These are phyloP conservation scores for Dolichomitus sp. DNA, from an alignment of 2,888 invertebrate species.

Conservation along the genomic window DNA sequence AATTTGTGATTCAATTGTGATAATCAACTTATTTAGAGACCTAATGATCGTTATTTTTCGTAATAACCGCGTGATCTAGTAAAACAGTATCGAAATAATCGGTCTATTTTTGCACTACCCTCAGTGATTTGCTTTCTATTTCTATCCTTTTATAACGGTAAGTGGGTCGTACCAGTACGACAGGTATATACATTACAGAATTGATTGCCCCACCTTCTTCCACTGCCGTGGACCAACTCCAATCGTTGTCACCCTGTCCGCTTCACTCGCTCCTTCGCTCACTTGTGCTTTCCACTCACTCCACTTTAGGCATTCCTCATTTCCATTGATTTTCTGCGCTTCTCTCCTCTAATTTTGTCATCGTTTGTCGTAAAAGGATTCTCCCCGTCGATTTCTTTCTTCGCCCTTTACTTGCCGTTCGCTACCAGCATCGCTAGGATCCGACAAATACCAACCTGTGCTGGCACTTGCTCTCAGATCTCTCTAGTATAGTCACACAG, in stretches of 20 bases:
- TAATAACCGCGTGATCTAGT: neutral
- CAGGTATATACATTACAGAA: slow-evolving; percentile 23
- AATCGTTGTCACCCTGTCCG: slow-evolving; percentile 16
- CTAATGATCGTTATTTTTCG: neutral
- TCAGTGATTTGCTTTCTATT: neutral
- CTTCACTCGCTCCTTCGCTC: slow-evolving; percentile 2
- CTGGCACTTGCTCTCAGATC: slow-evolving; percentile 25
- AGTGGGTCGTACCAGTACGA: slow-evolving; percentile 25
- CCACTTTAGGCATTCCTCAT: slow-evolving; percentile 37
- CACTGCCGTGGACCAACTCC: slow-evolving; percentile 14
- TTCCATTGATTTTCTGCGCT: slow-evolving; percentile 41
- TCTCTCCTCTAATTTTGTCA: slow-evolving; percentile 40
- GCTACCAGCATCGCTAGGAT: slow-evolving; percentile 46
- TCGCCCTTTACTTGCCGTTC: neutral
- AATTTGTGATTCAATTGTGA: neutral
- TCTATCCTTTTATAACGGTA: slow-evolving; percentile 6
- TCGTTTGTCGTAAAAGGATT: slow-evolving; percentile 32
- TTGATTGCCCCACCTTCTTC: slow-evolving; percentile 35
- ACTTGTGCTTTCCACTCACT: slow-evolving; percentile 7
- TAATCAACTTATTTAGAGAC: neutral
- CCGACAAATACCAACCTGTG: slow-evolving; percentile 50
- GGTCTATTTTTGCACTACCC: neutral
- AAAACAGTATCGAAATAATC: neutral
- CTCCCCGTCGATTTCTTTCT: neutral
- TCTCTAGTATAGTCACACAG: slow-evolving; percentile 7